Conservation (phyloP, 2,797 vertebrate genomes). For the Bovichtus diacanthus region DNA sequence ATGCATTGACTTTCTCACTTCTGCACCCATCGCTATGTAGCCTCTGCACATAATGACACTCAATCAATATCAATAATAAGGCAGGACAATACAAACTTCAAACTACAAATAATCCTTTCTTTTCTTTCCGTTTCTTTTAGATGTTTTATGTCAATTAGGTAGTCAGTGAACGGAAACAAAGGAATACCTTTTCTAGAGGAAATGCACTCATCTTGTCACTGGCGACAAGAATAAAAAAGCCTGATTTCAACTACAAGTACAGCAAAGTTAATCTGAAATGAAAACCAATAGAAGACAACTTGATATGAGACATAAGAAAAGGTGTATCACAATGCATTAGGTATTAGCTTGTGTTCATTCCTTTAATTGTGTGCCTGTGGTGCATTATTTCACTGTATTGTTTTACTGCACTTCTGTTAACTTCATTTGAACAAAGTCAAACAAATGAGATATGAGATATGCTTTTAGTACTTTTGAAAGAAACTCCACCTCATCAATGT, state of each 20-base stretch:
- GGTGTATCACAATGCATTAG: background rate
- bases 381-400: background rate
- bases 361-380: background rate
- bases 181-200: background rate
- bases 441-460: background rate
- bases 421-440: background rate
- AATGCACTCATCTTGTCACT: background rate
- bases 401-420: background rate
- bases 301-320: background rate
- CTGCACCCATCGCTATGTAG: slow-evolving; percentile 16
- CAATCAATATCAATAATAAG: slow-evolving; percentile 46
- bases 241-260: background rate
- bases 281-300: background rate
- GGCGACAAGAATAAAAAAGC: background rate
- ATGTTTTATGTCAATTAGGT: slow-evolving; percentile 13
- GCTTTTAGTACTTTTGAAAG: background rate
- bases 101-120: slow-evolving; percentile 42
- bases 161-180: slow-evolving; percentile 1
- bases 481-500: background rate
- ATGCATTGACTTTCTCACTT: slow-evolving; percentile 25
- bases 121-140: slow-evolving; percentile 14
- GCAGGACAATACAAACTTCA: slow-evolving; percentile 16
- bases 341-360: too few species aligned
- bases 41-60: slow-evolving; percentile 28
- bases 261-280: background rate